phyloP scores from a whole-genome alignment of 2,113 vertebrate species.

The Labeo catla region DNA sequence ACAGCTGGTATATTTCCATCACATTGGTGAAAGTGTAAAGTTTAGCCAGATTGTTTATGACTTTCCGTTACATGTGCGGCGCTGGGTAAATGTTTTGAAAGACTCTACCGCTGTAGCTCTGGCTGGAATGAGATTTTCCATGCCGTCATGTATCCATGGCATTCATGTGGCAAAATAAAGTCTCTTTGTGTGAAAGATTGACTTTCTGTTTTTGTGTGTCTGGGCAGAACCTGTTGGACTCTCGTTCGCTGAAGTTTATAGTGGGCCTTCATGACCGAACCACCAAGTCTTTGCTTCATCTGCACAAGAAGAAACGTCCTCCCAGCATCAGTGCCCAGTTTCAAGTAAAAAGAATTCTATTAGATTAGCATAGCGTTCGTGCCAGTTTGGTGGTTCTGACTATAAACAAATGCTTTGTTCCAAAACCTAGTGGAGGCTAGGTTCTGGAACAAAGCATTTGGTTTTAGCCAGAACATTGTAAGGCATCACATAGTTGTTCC shows the following conservation, averaged over 20 bases:
- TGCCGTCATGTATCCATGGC: slow-evolving; percentile 24
- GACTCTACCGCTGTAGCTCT: background rate
- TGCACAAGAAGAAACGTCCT: slow-evolving; percentile 98
- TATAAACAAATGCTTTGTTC: background rate
- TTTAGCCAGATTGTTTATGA: slow-evolving; percentile 14
- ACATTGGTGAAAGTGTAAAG: slow-evolving; percentile 15
- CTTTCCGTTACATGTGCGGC: slow-evolving; percentile 21
- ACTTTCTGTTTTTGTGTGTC: background rate
- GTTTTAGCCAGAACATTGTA: too few relatives aligned
- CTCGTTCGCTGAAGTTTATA: slow-evolving; percentile 90
- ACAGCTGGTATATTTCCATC: slow-evolving; percentile 24
- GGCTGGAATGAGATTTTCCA: slow-evolving; percentile 25
- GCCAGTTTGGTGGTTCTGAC: background rate
- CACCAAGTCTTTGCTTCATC: slow-evolving; percentile 91
- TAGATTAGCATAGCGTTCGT: background rate
- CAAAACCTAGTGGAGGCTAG: background rate
- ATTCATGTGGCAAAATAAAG: background rate
- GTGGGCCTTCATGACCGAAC: slow-evolving; percentile 92
- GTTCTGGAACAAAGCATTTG: too few relatives aligned
- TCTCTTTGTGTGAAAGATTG: background rate
- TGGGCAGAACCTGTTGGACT: slow-evolving; percentile 89
- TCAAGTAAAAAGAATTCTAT: slow-evolving; percentile 77
- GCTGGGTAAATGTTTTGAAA: slow-evolving; percentile 36
- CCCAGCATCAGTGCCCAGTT: slow-evolving; percentile 99
- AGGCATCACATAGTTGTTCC: too few relatives aligned